Conservation (phyloP, 2,888 invertebrate genomes). For the Rugalucina vietnamica region DNA sequence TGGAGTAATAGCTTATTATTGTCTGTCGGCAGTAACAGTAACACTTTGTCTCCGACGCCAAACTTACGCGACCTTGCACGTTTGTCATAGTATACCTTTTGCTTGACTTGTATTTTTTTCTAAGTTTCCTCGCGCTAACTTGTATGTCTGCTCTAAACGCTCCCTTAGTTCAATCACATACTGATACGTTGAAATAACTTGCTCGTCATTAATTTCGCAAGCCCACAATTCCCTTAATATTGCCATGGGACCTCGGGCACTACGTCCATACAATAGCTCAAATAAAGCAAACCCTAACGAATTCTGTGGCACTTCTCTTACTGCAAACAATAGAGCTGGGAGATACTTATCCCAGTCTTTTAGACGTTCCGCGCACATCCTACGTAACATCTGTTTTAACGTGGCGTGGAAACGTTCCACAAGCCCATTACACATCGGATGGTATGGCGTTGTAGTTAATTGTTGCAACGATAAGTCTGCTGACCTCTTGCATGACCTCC, state of each 20-base stretch:
- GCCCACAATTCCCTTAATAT: not conserved
- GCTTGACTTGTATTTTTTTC: not conserved
- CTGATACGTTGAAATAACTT: not conserved
- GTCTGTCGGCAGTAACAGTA: not conserved
- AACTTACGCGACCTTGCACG: not conserved
- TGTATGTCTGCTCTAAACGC: not conserved
- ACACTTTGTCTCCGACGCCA: not conserved
- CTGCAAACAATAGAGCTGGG: not conserved
- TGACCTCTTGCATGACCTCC: not conserved
- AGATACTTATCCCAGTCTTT: not conserved
- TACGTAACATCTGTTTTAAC: not conserved
- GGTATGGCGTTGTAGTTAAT: not conserved
- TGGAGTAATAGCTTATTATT: not conserved
- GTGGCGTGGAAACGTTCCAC: no score
- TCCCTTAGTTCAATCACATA: not conserved
- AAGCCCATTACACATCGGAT: not conserved
- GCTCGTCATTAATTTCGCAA: not conserved
- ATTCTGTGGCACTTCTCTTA: not conserved
- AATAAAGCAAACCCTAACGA: not conserved
- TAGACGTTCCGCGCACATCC: not conserved
- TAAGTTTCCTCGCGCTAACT: not conserved
- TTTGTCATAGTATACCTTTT: not conserved
- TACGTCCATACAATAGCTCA: not conserved
- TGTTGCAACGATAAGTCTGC: not conserved
- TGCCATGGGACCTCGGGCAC: not conserved